Evolutionary conservation across 2,888 invertebrate genomes (phyloP).

Genomic region (Luffia ferchaultella): DNA sequence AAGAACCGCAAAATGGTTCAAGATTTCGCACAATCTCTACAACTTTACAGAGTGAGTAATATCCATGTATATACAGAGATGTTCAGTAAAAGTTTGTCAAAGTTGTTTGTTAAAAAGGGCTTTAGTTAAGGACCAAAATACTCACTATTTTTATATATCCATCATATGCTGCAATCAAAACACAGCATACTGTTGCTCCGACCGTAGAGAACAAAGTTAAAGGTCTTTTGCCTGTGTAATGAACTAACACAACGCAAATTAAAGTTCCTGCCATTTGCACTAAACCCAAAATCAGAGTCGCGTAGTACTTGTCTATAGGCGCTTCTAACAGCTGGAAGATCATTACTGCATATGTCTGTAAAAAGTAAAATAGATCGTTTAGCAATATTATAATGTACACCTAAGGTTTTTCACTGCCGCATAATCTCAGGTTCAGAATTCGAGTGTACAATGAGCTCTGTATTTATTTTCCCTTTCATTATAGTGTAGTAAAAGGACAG

Average conservation of each 20-base stretch:
- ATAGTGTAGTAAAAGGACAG: too few species aligned
- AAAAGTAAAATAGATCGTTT: too few species aligned
- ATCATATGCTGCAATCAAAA: conserved; percentile 67
- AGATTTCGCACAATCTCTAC: too few species aligned
- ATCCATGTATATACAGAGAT: too few species aligned
- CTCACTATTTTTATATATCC: conserved; percentile 31
- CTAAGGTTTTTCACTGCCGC: too few species aligned
- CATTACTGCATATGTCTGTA: conserved; percentile 75
- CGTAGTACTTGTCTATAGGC: conserved; percentile 79
- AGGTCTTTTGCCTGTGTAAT: conserved; percentile 76
- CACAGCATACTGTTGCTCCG: conserved; percentile 72
- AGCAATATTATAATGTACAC: not conserved
- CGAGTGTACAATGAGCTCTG: too few species aligned
- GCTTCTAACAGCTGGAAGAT: conserved; percentile 76
- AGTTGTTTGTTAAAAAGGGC: not conserved
- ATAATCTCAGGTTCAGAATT: too few species aligned
- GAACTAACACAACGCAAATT: conserved; percentile 72
- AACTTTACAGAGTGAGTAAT: too few species aligned
- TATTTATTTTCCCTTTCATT: too few species aligned
- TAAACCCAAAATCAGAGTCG: conserved; percentile 75
- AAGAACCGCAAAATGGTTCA: not conserved
- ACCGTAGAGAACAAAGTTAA: conserved; percentile 72
- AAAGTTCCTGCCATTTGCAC: conserved; percentile 74
- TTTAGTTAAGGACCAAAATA: not conserved
- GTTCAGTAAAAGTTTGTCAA: too few species aligned